Evolutionary conservation across 2,797 vertebrate genomes (phyloP).

Genomic region (Neostethus bicornis): DNA sequence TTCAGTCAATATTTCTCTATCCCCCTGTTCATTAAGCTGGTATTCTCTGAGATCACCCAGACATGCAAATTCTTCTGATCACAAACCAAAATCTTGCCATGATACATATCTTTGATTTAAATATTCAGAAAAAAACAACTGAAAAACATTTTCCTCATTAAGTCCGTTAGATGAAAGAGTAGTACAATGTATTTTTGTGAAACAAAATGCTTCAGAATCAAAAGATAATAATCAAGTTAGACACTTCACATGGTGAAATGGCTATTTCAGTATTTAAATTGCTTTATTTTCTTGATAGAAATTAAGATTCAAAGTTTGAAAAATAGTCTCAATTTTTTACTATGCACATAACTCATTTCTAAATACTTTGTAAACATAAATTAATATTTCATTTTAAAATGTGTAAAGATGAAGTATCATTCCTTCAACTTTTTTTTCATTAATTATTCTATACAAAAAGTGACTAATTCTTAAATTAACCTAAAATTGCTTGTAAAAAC

Average conservation of each 20-base stretch:
- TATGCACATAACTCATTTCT: no score
- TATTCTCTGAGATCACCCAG: slow-evolving; percentile 51
- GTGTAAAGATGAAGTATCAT: no score
- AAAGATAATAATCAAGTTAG: neutral
- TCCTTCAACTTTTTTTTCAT: no score
- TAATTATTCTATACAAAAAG: no score
- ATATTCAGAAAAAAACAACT: slow-evolving; percentile 26
- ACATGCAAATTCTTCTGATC: slow-evolving; percentile 42
- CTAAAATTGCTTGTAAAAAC: no score
- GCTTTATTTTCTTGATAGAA: no score
- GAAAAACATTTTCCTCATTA: slow-evolving; percentile 43
- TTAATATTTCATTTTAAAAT: no score
- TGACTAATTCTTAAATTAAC: no score
- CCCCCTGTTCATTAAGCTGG: slow-evolving; percentile 50
- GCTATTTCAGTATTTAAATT: neutral
- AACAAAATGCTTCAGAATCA: neutral
- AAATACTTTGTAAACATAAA: no score
- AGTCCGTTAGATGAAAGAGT: slow-evolving; percentile 16
- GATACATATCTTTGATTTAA: slow-evolving; percentile 25
- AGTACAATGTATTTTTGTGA: neutral
- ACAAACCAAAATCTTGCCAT: neutral
- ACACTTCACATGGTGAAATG: no score
- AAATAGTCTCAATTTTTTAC: no score
- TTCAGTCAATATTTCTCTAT: slow-evolving; percentile 68
- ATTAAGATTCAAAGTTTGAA: no score